Base-by-base conservation (phyloP, 2,888 invertebrate genomes). In the Coleophora deauratella region DNA sequence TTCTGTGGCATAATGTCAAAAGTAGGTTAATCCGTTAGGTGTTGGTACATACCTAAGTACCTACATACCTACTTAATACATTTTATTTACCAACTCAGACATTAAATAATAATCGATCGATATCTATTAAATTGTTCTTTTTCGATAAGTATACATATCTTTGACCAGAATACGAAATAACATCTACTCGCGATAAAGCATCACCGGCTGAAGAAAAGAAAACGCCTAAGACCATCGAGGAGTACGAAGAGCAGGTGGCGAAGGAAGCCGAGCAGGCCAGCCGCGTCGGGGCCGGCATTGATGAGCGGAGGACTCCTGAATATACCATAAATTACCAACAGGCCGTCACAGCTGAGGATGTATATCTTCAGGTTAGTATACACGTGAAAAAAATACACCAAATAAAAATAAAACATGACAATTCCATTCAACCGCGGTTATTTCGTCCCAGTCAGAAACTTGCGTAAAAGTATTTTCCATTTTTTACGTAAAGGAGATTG, bases 271-370 rank as follows among this genome's bases (percentile, higher is more conserved):
- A 87, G 1, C 78, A 82, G 8, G 45, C 74, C n/a, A 62, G 72
- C 6, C 53, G 54, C 30, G 55, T 62, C 10, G 88, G 88, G 4
- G 63, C 75, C 10, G 72, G 86, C 3, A 59, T 86, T 13, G 91
- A 91, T 50, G 89, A 89, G 44, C 88, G 92, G 34, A 88, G 88
- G 62, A 77, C 86, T 14, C 95, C 95, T 0, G 87, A 88, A 51
- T 96, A 94, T 77, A 91, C 91, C 31, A 91, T 96, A 69, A 88
- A 90, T 51, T 97, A 95, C 72, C 92, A 93, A 54, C 97, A 97
- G 73, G 88, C 92, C 30, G 93, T 97, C 0, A 89, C 92, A 8
- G 89, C 96, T 0, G 93, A 95, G 69, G 96, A 97, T 72, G 89
- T 96, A 8, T 97, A 90, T 73, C 84, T 97, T 38, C 93, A 94